phyloP scores from a whole-genome alignment of 2,888 invertebrate genomes.

The Agrypnus murinus region DNA sequence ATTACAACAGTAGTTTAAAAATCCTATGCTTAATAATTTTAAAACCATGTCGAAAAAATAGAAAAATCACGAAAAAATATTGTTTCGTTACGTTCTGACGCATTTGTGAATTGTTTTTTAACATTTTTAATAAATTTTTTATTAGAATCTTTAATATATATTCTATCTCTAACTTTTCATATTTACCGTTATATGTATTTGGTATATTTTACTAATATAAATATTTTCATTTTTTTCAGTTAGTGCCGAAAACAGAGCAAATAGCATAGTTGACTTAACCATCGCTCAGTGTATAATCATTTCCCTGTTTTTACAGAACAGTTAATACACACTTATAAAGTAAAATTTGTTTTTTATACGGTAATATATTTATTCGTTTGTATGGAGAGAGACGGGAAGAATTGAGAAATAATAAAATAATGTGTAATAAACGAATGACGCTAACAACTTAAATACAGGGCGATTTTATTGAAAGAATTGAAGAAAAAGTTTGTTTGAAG shows the following conservation, averaged over 20 bases:
- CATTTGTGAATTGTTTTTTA: no score
- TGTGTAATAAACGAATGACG: constrained; percentile 14
- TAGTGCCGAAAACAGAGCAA: constrained; percentile 46
- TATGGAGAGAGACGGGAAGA: background rate
- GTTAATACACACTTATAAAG: constrained; percentile 42
- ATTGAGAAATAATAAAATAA: background rate
- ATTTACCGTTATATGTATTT: background rate
- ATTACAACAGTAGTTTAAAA: no score
- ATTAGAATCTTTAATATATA: background rate
- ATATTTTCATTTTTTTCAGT: constrained; percentile 37
- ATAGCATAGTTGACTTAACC: constrained; percentile 41
- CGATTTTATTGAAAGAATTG: no score
- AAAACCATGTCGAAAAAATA: no score
- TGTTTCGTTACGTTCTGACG: no score
- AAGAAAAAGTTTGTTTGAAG: constrained; percentile 2
- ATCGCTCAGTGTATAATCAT: constrained; percentile 45
- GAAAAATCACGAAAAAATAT: no score
- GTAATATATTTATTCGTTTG: constrained; percentile 14
- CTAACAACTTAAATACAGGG: constrained; percentile 20
- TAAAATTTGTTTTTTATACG: constrained; percentile 19
- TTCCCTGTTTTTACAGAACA: constrained; percentile 40
- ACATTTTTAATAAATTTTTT: background rate
- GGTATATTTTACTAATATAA: constrained; percentile 11
- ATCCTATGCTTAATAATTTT: no score
- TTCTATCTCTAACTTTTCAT: background rate